A percentile compares a stretch with the other conserved stretches of the same genome.
Evolutionary conservation across 2,113 vertebrate species (phyloP).

Genomic region (Chaenogobius annularis): DNA sequence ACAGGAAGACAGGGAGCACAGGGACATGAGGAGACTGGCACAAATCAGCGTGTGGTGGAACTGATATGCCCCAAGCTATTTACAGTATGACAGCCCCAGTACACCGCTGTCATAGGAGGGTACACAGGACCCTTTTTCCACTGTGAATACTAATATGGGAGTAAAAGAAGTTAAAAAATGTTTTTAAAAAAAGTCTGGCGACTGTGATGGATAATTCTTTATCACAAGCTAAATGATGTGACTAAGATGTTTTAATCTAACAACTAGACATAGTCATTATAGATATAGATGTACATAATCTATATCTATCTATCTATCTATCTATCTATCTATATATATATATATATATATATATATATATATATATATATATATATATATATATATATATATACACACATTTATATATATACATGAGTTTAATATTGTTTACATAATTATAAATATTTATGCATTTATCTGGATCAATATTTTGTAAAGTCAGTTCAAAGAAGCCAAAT

Average conservation of each 20-base stretch:
- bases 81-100: conserved; percentile 43
- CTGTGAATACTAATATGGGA: conserved; percentile 4
- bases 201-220: neutral
- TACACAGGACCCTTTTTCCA: neutral
- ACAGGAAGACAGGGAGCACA: conserved; percentile 30
- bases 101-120: conserved; percentile 28
- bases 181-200: neutral
- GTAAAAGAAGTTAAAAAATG: neutral
- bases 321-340: too few species aligned
- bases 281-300: too few species aligned
- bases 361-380: too few species aligned
- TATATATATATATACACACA: too few species aligned
- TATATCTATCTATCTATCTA: too few species aligned
- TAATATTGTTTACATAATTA: too few species aligned
- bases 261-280: too few species aligned
- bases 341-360: too few species aligned
- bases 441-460: too few species aligned
- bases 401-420: too few species aligned
- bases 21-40: conserved; percentile 19
- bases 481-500: too few species aligned
- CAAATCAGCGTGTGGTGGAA: conserved; percentile 34
- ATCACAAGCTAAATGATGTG: neutral
- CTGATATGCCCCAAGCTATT: conserved; percentile 47
- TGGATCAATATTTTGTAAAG: too few species aligned
- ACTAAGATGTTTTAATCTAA: neutral